Evolutionary conservation across 1,140 invertebrate genomes (phyloP), one percentile per base, ranked within the genome.

Genomic region (Gryllus bimaculatus): DNA sequence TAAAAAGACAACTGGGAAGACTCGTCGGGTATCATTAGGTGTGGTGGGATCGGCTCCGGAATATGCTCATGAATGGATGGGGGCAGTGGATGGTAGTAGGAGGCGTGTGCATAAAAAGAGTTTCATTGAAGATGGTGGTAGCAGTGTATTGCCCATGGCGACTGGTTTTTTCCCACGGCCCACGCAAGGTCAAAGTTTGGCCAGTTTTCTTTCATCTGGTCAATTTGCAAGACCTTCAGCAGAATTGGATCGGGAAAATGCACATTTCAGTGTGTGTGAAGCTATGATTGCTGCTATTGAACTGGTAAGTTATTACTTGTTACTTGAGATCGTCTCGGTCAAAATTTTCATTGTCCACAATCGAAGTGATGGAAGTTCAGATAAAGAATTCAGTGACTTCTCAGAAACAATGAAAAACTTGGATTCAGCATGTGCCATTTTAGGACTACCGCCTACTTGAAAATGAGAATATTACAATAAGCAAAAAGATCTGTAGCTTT

Each of bases 221-320:
- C 90, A 93, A 79, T 92, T 93, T 83, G 88, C 90, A 47, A 86
- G 89, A 82, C 89, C 91, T 26, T 92, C 93, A 83, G 93, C 93
- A 10, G 93, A 95, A 83, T 85, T 96, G 77, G 94, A 95, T 82
- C 89, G 92, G 83, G 94, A 96, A 87, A 96, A 95, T 86, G 93
- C 94, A 0, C 94, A 96, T 86, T 96, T 96, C 84, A 92, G 89
- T 83, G 92, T 95, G 80, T 94, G 91, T 10, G 94, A 96, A 86
- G 94, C 93, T 0, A 89, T 95, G 82, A 95, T 96, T 82, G 90
- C 93, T 75, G 94, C 92, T 54, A 93, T 96, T 78, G 94, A 95
- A 85, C 90, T 91, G 82, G 88, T 91, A n/a, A 87, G 74, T 78
- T 18, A 3, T 66, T 66, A 13, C 54, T 13, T 13, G 1, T 66